These are phyloP conservation scores for Cordylochernes scorpioides DNA, from an alignment of 2,888 invertebrate species.

Conservation along the genomic window DNA sequence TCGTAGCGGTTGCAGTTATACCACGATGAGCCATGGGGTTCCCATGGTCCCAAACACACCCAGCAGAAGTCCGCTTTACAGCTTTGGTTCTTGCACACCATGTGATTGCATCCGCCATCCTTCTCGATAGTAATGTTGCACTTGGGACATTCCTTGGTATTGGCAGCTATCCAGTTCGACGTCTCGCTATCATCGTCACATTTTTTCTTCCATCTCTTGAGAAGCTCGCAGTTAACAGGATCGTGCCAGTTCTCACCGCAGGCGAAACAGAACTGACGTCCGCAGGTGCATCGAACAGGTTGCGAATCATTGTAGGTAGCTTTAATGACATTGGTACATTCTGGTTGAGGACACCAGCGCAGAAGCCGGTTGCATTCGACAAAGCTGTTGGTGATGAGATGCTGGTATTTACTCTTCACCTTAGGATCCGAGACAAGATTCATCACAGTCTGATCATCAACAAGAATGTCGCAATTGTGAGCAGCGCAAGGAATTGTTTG, in stretches of 20 bases:
- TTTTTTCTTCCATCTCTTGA: conserved; percentile 24
- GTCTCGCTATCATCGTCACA: conserved; percentile 98
- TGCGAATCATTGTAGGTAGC: conserved; percentile 60
- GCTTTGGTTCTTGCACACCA: conserved; percentile 94
- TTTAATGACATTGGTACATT: conserved; percentile 84
- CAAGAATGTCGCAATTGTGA: conserved; percentile 25
- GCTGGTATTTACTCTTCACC: conserved; percentile 79
- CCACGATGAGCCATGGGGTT: conserved; percentile 92
- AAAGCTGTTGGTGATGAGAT: conserved; percentile 91
- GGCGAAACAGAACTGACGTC: conserved; percentile 53
- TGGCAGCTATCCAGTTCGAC: conserved; percentile 95
- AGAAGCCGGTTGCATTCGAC: conserved; percentile 88
- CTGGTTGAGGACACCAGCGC: conserved; percentile 93
- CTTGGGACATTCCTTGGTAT: conserved; percentile 95
- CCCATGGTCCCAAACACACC: conserved; percentile 77
- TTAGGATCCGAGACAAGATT: conserved; percentile 71
- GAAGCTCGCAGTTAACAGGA: conserved; percentile 27
- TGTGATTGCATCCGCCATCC: conserved; percentile 96
- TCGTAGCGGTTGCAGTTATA: conserved; percentile 94
- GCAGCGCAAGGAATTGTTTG: conserved; percentile 38
- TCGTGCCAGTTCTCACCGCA: conserved; percentile 27
- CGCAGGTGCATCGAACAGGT: conserved; percentile 74
- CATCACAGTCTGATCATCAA: conserved; percentile 27
- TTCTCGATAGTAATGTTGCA: conserved; percentile 50
- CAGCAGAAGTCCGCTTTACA: conserved; percentile 97